Base-by-base conservation (phyloP, 1,140 invertebrate species). In the Ctenoplectra terminalis region DNA sequence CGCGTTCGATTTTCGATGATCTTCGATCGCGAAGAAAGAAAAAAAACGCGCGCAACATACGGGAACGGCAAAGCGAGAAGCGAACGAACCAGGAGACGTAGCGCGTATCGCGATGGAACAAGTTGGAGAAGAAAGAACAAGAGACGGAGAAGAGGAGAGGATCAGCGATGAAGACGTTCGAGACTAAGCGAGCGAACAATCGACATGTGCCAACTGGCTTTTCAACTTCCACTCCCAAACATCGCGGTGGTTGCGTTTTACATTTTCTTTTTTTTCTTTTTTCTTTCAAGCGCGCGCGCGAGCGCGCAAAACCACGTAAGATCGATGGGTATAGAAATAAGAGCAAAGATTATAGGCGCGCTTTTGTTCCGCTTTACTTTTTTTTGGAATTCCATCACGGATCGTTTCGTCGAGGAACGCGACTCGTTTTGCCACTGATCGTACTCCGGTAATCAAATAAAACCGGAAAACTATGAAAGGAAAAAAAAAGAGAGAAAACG, bases 141-240 rank as follows among this genome's bases (percentile, higher is more conserved):
- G 11, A 6, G 40, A 77, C n/a, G 34, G 56, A 31, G 64, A 48
- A 15, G 37, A 48, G 29, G 63, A 76, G 46, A 56, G 67, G 61
- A 73, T 46, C 71, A 15, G 50, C 77, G 73, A 90, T 90, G 85
- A 89, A 90, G 87, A 88, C 80, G 86, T 89, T 71, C 72, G 82
- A 13, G 0, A 23, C 34, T 23, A 20, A 9, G 31, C 52, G 58
- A n/a, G n/a, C n/a, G n/a, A n/a, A n/a, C n/a, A n/a, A n/a, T n/a
- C n/a, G n/a, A n/a, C n/a, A n/a, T n/a, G n/a, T n/a, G n/a, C n/a
- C n/a, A n/a, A n/a, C n/a, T n/a, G n/a, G n/a, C n/a, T n/a, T n/a
- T n/a, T n/a, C n/a, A n/a, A n/a, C n/a, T n/a, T n/a, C n/a, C n/a
- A n/a, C n/a, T n/a, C 76, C 43, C 48, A 74, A 43, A 26, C 84